phyloP scores from a whole-genome alignment of 2,113 vertebrate genomes.

The Vidua macroura region DNA sequence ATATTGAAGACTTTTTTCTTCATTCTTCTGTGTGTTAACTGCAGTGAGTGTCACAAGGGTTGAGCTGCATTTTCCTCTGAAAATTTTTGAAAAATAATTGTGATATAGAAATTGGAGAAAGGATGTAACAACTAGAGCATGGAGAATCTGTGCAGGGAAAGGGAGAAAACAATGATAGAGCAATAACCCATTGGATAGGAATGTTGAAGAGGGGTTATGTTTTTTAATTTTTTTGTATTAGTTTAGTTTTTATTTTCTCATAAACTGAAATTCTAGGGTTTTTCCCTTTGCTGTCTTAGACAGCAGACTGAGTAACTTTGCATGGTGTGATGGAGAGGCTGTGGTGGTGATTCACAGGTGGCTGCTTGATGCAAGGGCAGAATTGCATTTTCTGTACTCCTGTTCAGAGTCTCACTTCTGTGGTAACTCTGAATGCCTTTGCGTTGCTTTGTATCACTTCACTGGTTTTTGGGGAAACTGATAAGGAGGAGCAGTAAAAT shows the following conservation, averaged over 20 bases:
- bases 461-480: fast-evolving
- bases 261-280: neutral
- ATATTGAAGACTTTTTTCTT: neutral
- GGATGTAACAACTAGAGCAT: neutral
- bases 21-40: neutral
- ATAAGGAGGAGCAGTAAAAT: neutral
- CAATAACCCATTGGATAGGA: neutral
- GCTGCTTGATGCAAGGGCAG: neutral
- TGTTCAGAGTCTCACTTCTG: neutral
- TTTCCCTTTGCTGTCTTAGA: neutral
- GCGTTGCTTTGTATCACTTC: neutral
- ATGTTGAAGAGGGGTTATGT: fast-evolving
- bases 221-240: neutral
- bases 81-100: neutral
- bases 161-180: neutral
- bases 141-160: neutral
- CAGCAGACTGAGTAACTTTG: neutral
- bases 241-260: neutral
- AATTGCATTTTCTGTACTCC: neutral
- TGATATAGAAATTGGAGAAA: neutral
- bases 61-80: neutral
- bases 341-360: neutral
- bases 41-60: neutral
- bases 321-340: neutral
- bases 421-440: neutral